Evolutionary conservation across 2,888 invertebrate species (phyloP).

Genomic region (Arctia plantaginis): DNA sequence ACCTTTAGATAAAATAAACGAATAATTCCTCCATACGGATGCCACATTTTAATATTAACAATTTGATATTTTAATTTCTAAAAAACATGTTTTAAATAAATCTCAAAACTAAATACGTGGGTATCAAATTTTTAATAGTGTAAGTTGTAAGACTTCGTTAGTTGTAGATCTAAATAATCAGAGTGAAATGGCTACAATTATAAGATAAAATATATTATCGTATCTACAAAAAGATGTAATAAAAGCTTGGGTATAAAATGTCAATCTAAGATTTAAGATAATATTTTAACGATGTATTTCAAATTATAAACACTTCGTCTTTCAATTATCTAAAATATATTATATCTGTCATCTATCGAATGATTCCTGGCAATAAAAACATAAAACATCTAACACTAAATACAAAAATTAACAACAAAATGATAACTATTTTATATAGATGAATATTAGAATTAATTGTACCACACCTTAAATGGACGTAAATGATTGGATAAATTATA

Average conservation of each 20-base stretch:
- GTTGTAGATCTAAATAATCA: neutral
- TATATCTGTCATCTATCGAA: neutral
- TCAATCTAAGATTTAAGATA: neutral
- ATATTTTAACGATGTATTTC: neutral
- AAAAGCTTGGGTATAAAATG: neutral
- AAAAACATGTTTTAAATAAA: too few relatives aligned
- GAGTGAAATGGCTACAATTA: neutral
- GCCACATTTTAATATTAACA: too few relatives aligned
- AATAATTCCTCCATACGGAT: neutral
- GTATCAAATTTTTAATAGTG: too few relatives aligned
- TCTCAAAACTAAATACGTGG: too few relatives aligned
- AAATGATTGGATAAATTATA: constrained; percentile 42
- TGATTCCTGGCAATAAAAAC: neutral
- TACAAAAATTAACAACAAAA: neutral
- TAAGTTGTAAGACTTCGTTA: too few relatives aligned
- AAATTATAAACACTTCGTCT: neutral
- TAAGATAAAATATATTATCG: neutral
- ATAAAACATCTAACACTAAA: neutral
- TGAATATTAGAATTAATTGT: constrained; percentile 29
- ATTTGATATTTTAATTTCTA: too few relatives aligned
- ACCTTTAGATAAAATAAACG: neutral
- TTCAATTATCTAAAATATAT: neutral
- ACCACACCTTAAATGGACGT: constrained; percentile 27
- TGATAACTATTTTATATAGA: constrained; percentile 4
- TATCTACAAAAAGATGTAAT: neutral